Conservation (phyloP, 2,888 invertebrate species). For the Cosmorhoe ocellata region DNA sequence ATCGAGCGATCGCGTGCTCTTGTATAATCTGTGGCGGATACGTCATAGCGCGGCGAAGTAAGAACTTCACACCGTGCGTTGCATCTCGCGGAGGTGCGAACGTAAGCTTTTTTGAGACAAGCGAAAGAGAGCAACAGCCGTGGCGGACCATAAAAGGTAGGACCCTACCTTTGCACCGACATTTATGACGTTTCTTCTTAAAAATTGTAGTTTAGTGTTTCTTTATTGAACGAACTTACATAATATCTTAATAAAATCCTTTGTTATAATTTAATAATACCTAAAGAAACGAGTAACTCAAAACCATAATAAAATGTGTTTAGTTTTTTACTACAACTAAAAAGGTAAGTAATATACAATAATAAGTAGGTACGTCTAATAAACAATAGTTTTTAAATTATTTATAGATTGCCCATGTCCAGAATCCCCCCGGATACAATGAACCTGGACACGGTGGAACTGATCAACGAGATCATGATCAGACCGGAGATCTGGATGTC, state of each 20-base stretch:
- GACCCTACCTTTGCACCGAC: neutral
- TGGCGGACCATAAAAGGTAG: constrained; percentile 16
- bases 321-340: too few relatives aligned
- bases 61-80: neutral
- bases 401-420: too few relatives aligned
- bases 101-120: neutral
- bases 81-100: neutral
- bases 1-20: neutral
- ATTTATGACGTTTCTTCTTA: neutral
- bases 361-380: neutral
- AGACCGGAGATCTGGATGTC: constrained; percentile 31
- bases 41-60: neutral
- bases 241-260: too few relatives aligned
- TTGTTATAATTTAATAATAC: too few relatives aligned
- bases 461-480: constrained; percentile 28
- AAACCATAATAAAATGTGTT: too few relatives aligned
- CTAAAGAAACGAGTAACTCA: too few relatives aligned
- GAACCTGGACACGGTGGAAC: constrained; percentile 21
- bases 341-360: too few relatives aligned
- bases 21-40: neutral
- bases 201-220: constrained; percentile 2
- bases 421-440: neutral
- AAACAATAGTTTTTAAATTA: too few relatives aligned
- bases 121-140: neutral
- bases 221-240: too few relatives aligned